A percentile compares a stretch with the other conserved stretches of the same genome.
Conservation (phyloP, 2,113 vertebrate species). For the Boulengeromyrus knoepffleri region DNA sequence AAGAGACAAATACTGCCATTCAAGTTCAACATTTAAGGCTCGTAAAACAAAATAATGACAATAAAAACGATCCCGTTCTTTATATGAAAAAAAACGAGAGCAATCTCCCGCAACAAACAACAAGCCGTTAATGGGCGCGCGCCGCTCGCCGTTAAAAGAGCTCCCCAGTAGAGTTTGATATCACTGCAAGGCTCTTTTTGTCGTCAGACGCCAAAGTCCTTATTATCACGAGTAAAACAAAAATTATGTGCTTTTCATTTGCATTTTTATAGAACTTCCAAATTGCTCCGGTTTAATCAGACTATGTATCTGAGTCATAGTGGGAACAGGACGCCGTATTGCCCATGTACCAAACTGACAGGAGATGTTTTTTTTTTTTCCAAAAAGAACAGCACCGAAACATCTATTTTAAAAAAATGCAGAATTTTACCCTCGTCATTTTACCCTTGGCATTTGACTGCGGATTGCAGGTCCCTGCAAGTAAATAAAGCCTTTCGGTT, state of each 20-base stretch:
- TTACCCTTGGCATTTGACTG: neutral
- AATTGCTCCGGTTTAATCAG: conserved; percentile 49
- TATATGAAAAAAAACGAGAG: neutral
- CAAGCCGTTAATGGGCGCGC: neutral
- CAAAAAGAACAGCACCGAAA: neutral
- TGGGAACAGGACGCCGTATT: neutral
- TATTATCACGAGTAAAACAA: conserved; percentile 41
- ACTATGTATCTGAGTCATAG: conserved; percentile 42
- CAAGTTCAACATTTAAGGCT: neutral
- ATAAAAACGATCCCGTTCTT: neutral
- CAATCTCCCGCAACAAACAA: neutral
- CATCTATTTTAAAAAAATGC: neutral
- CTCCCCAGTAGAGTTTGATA: neutral
- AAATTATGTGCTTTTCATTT: conserved; percentile 47
- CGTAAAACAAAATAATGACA: neutral
- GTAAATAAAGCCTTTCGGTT: conserved; percentile 9
- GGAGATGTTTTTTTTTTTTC: neutral
- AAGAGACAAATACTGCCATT: neutral
- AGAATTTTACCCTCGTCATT: neutral
- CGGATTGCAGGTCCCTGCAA: neutral
- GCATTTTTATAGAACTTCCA: conserved; percentile 62
- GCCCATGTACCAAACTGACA: neutral
- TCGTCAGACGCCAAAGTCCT: conserved; percentile 30
- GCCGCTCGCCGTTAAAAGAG: neutral
- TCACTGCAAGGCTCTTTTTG: neutral